phyloP scores from a whole-genome alignment of 2,113 vertebrate genomes.

The Anhinga rufa region DNA sequence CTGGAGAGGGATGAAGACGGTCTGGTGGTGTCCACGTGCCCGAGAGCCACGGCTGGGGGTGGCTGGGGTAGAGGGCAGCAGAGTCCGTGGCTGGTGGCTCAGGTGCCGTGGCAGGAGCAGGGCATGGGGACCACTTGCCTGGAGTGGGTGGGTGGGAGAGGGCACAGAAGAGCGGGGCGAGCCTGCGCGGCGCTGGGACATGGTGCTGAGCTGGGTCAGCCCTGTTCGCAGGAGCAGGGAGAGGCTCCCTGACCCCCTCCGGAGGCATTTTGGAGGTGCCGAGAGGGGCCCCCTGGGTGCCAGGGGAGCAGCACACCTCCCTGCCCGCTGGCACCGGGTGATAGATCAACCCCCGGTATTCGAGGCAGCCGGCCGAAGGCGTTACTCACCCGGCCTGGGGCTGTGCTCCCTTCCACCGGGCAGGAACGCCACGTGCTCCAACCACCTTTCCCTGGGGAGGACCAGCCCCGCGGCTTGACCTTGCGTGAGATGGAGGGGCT shows the following conservation, averaged over 20 bases:
- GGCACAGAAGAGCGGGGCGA: not conserved
- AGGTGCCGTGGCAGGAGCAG: not conserved
- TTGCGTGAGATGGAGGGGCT: not conserved
- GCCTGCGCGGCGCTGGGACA: not conserved
- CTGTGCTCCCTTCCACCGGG: not conserved
- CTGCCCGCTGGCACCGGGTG: not conserved
- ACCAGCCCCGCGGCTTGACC: not conserved
- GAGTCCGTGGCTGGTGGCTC: not conserved
- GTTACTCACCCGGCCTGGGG: not conserved
- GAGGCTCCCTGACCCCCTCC: not conserved
- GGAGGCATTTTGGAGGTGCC: not conserved
- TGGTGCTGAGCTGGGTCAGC: not conserved
- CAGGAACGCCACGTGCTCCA: not conserved
- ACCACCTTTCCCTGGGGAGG: not conserved
- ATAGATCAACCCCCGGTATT: not conserved
- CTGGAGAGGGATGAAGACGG: not conserved
- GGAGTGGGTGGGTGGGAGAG: not conserved
- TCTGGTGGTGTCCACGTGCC: not conserved
- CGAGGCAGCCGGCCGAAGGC: not conserved
- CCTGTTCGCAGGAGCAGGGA: accelerated
- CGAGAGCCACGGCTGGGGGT: not conserved
- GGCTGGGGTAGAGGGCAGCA: not conserved
- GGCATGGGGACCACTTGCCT: not conserved
- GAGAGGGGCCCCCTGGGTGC: not conserved
- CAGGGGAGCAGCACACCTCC: not conserved